Base-by-base conservation (phyloP, 2,888 invertebrate species). In the Anaspis maculata region DNA sequence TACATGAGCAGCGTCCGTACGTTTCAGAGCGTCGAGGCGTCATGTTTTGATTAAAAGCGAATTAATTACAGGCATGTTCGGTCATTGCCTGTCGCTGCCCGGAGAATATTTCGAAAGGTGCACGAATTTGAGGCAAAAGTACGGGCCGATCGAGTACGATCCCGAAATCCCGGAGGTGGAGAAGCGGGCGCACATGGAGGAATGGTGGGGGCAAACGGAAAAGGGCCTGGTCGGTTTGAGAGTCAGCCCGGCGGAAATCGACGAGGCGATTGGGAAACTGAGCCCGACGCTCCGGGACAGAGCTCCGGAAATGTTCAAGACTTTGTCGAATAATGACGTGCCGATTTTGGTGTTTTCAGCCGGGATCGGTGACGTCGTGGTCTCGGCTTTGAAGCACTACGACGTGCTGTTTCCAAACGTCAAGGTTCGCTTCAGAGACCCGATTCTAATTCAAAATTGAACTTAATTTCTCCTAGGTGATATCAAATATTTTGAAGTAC, bases 331-430 rank as follows among this genome's bases (percentile, higher is more conserved):
- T 1, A 64, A 74, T n/a, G 64, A 77, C 34, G 79, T 97, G 15
- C 97, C 96, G 0, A 72, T 95, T 31, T 66, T 97, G 39, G 86
- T 97, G 25, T 95, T 97, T 68, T 94, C 94, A 2, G 97, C 96
- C 3, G 97, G 97, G 0, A 72, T 95, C 7, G 95, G 95, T 0
- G 86, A 97, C 62, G 76, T 89, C 1, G 87, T 97, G 2, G 72
- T 81, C 13, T 81, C 83, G 2, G 76, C 89, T 15, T 67, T 97
- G 22, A 70, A 71, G 29, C 77, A 83, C 28, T 77, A 83, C 25
- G 67, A 77, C 31, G 74, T 83, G 3, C 61, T 81, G 32, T 68
- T 73, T 13, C 70, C 79, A 1, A 82, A 88, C 62, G 79, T 88
- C n/a, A n/a, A n/a, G n/a, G n/a, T n/a, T n/a, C n/a, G n/a, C n/a